Conservation (phyloP, 1,140 invertebrate species). For the Zaprionus tsacasi region DNA sequence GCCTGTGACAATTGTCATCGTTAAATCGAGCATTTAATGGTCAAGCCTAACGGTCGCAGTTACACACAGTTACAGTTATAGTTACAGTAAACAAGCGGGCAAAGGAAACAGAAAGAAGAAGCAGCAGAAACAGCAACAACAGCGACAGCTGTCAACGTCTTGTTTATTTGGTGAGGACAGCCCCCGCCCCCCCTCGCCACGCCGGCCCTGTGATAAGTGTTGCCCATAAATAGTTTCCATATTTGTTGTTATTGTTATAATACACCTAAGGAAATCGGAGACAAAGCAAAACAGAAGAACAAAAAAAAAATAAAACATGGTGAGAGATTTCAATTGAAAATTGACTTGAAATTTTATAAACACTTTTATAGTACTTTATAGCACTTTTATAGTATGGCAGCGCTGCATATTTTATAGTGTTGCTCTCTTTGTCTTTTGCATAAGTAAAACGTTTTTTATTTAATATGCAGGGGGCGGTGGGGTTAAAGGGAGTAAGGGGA, state of each 20-base stretch:
- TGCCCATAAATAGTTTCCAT: conserved; percentile 32
- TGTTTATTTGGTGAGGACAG: conserved; percentile 25
- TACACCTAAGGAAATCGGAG: neutral
- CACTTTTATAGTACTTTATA: neutral
- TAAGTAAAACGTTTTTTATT: conserved; percentile 59
- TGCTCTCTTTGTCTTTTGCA: conserved; percentile 11
- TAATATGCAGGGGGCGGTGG: conserved; percentile 12
- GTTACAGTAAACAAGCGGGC: neutral
- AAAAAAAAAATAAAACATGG: neutral
- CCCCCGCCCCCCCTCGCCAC: neutral
- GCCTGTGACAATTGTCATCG: conserved; percentile 51
- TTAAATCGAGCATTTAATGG: conserved; percentile 70
- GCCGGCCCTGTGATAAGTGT: conserved; percentile 36
- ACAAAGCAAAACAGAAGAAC: neutral
- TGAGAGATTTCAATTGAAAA: conserved; percentile 2
- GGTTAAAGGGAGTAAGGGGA: neutral
- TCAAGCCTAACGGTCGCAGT: conserved; percentile 38
- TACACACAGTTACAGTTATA: conserved; percentile 39
- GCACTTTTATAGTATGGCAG: neutral
- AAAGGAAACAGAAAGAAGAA: neutral
- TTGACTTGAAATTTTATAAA: no score
- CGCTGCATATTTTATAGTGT: neutral
- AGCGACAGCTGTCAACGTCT: conserved; percentile 44
- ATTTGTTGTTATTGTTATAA: conserved; percentile 9
- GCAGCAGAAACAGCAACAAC: neutral